Base-by-base conservation (phyloP, 2,888 invertebrate genomes). In the Drosophila helvetica region DNA sequence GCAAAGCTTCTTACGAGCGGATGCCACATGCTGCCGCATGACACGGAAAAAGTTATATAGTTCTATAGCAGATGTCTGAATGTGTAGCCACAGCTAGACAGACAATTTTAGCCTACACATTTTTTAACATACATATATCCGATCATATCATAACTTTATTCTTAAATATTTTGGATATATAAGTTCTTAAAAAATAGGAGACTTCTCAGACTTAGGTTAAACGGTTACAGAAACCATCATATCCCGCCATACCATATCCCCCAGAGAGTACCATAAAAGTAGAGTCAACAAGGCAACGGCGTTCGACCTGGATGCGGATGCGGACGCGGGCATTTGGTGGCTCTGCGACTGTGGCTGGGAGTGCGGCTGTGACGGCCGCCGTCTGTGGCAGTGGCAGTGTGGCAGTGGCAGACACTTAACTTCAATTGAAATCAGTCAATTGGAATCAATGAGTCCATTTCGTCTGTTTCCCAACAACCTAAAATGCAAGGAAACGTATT, bases 361-460 rank as follows among this genome's bases (percentile, higher is more conserved):
- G 55, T 56, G 42, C 65, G 55, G 50, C 50, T 65, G 66, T 22
- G 30, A 43, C 55, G 64, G 64, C 55, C 55, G 54, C 55, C 55
- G 54, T 45, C 47, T 62, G 61, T 27, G 78, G 80, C 83, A 84
- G 86, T 82, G 79, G 78, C 85, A 73, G 82, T 80, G 86, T 82
- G 79, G 78, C 85, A 74, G 82, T 80, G 81, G 82, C 89, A 79
- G 87, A 90, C 90, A 91, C 91, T 91, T 90, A 90, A 90, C 86
- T 91, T 89, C 86, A 91, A 90, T 91, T 89, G 88, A 87, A 88
- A 80, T 89, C 91, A 92, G 90, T 92, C 91, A 91, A 88, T 90
- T 86, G 92, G 92, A 92, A 92, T 92, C 91, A 89, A 92, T 90
- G 91, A 90, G 88, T 88, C 77, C 89, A 86, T 89, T 85, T 90